Conservation (phyloP, 1,140 invertebrate species). For the Tetramorium simillimum region DNA sequence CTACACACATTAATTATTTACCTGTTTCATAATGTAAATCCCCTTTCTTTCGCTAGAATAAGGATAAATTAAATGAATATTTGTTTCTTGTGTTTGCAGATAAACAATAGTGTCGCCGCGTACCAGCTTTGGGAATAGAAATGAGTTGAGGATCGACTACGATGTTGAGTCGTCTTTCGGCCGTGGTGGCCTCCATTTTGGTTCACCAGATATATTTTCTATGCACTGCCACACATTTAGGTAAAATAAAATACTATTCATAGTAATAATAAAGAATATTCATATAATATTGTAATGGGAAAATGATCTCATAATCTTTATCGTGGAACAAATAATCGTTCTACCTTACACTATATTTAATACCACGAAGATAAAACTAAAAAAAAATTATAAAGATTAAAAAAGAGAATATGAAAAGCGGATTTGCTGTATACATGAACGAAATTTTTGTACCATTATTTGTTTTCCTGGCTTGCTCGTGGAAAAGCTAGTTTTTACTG, state of each 20-base stretch:
- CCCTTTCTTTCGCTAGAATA: not conserved
- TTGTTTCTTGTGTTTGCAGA: slow-evolving; percentile 24
- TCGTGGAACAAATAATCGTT: not conserved
- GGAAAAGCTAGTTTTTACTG: not conserved
- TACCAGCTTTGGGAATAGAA: slow-evolving; percentile 73
- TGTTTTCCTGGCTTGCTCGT: not conserved
- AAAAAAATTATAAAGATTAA: not conserved
- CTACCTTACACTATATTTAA: not conserved
- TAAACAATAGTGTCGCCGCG: slow-evolving; percentile 37
- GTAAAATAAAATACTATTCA: slow-evolving; percentile 59
- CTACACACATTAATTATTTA: slow-evolving; percentile 3
- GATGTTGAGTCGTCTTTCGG: slow-evolving; percentile 81
- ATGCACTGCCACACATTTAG: slow-evolving; percentile 64
- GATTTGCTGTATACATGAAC: not conserved
- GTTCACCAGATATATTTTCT: slow-evolving; percentile 78
- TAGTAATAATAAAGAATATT: not conserved
- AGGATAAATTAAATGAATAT: slow-evolving; percentile 2
- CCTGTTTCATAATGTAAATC: not conserved
- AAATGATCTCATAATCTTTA: not conserved
- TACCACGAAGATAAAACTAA: not conserved
- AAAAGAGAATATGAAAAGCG: not conserved
- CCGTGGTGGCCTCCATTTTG: slow-evolving; percentile 82
- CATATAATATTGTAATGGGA: not conserved
- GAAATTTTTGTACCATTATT: not conserved
- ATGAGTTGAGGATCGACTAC: slow-evolving; percentile 83